These are phyloP conservation scores for Brachionichthys hirsutus DNA, from an alignment of 2,113 vertebrate species.

Conservation along the genomic window DNA sequence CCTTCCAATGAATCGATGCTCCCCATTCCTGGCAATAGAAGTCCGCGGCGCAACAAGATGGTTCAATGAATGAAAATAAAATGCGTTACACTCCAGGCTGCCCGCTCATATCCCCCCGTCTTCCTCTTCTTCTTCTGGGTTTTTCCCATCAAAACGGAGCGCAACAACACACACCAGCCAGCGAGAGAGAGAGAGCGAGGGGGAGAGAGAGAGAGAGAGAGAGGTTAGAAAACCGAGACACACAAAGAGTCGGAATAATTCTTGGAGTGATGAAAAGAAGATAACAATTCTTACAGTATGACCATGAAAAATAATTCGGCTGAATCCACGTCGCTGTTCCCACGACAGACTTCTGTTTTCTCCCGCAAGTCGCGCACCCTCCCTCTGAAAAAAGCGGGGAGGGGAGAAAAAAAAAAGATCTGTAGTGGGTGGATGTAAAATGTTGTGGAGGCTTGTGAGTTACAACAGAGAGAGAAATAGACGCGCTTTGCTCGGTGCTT, in stretches of 20 bases:
- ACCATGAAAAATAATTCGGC: slow-evolving; percentile 62
- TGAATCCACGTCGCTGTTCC: slow-evolving; percentile 61
- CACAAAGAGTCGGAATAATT: slow-evolving; percentile 39
- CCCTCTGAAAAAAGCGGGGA: slow-evolving; percentile 30
- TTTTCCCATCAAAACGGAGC: slow-evolving; percentile 74
- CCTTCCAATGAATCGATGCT: slow-evolving; percentile 85
- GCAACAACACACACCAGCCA: slow-evolving; percentile 67
- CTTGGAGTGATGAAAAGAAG: slow-evolving; percentile 55
- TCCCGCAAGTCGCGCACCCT: slow-evolving; percentile 47
- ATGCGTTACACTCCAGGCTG: slow-evolving; percentile 78
- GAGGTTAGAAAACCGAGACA: slow-evolving; percentile 13
- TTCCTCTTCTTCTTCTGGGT: slow-evolving; percentile 63
- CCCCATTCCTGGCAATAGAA: slow-evolving; percentile 89
- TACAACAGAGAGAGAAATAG: slow-evolving; percentile 76
- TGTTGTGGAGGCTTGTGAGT: slow-evolving; percentile 76
- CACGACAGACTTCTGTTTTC: slow-evolving; percentile 50
- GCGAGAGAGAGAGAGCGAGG: slow-evolving; percentile 35
- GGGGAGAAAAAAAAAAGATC: slow-evolving; percentile 58
- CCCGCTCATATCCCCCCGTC: slow-evolving; percentile 72
- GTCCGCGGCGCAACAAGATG: slow-evolving; percentile 86
- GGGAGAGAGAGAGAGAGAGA: slow-evolving; percentile 1
- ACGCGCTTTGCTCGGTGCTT: slow-evolving; percentile 72
- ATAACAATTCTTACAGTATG: slow-evolving; percentile 55
- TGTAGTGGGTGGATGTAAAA: slow-evolving; percentile 82
- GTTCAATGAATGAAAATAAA: slow-evolving; percentile 71